Conservation (phyloP, 2,113 vertebrate species). For the Percopsis transmontana region DNA sequence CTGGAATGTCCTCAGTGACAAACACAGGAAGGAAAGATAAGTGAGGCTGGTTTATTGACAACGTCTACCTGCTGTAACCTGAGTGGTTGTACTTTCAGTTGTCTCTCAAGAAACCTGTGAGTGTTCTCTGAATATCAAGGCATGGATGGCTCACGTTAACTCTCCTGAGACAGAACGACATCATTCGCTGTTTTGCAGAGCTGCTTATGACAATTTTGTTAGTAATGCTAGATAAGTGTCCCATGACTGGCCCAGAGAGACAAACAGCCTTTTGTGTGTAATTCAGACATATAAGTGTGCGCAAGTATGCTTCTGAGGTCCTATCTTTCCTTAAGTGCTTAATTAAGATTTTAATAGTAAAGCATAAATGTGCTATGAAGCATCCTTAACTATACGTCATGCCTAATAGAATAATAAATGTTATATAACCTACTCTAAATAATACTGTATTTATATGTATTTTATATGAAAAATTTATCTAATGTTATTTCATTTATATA, state of each 20-base stretch:
- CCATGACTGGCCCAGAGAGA: constrained; percentile 41
- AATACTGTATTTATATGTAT: too few species aligned
- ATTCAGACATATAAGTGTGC: constrained; percentile 15
- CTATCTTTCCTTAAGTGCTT: too few species aligned
- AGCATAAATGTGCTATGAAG: too few species aligned
- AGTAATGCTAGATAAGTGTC: constrained; percentile 24
- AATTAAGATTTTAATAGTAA: too few species aligned
- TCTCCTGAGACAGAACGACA: constrained; percentile 4
- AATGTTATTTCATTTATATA: too few species aligned
- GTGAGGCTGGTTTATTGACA: not conserved
- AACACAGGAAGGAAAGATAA: not conserved
- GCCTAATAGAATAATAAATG: too few species aligned
- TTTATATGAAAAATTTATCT: too few species aligned
- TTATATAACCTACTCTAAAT: too few species aligned
- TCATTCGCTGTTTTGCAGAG: constrained; percentile 34
- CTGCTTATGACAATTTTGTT: constrained; percentile 27
- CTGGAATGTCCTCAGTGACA: not conserved
- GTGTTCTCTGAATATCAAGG: too few species aligned
- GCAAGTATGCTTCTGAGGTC: not conserved
- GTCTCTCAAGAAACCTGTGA: too few species aligned
- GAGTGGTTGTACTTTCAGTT: not conserved
- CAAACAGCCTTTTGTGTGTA: constrained; percentile 35
- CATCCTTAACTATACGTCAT: too few species aligned
- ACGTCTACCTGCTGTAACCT: not conserved
- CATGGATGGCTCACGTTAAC: constrained; percentile 10